A percentile compares a stretch with the other conserved stretches of the same genome.
phyloP scores from a whole-genome alignment of 2,113 vertebrate species.

The Forbesichthys agassizii region DNA sequence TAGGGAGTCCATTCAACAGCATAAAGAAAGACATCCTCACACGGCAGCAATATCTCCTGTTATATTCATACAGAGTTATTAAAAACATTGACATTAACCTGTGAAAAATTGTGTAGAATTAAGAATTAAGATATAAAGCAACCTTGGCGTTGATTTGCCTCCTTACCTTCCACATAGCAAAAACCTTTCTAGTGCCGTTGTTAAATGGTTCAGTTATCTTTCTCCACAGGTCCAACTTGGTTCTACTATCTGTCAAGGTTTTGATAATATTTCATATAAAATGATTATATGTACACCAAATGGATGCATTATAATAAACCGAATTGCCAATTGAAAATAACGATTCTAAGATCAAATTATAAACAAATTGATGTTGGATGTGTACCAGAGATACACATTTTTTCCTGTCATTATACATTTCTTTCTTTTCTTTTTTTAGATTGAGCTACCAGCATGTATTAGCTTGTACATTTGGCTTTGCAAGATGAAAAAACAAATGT shows the following conservation, averaged over 20 bases:
- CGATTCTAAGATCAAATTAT: too few species aligned
- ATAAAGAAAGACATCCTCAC: conserved; percentile 37
- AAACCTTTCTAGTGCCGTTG: conserved; percentile 39
- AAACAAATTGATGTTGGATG: too few species aligned
- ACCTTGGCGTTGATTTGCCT: background rate
- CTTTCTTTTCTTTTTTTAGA: too few species aligned
- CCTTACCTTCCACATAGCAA: conserved; percentile 58
- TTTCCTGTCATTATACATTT: too few species aligned
- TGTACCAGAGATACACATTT: too few species aligned
- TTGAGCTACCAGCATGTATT: too few species aligned
- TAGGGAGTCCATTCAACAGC: conserved; percentile 7
- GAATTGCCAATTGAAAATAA: too few species aligned
- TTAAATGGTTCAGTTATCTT: conserved; percentile 23
- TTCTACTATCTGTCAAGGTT: conserved; percentile 34
- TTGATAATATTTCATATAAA: background rate
- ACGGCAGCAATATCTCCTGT: conserved; percentile 54
- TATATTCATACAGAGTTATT: background rate
- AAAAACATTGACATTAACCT: background rate
- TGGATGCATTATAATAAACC: background rate
- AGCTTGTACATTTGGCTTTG: too few species aligned
- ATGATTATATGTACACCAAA: background rate
- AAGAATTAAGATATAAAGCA: background rate
- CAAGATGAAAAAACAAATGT: too few species aligned
- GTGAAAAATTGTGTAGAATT: background rate
- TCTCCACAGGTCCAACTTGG: conserved; percentile 55